Base-by-base conservation (phyloP, 1,140 invertebrate species). In the Gonioctena quinquepunctata region DNA sequence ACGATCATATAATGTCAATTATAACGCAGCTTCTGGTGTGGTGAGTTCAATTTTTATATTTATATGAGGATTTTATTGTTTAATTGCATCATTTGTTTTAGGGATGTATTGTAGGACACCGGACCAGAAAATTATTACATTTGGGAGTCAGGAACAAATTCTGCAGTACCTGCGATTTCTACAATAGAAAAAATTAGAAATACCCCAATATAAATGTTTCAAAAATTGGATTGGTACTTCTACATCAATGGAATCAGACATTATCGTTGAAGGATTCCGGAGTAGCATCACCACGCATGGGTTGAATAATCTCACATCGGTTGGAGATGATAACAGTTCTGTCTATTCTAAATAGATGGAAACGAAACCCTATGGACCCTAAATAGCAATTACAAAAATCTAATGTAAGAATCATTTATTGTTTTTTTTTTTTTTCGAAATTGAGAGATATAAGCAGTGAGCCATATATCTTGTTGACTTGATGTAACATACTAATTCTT, bases 321-420 rank as follows among this genome's bases (percentile, higher is more conserved):
- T 85, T 73, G 80, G 72, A 7, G 84, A 84, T 76, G 83, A 82
- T 16, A 83, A 84, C 67, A 77, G 78, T 16, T 82, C 76, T 57
- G 79, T 82, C 3, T 76, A 75, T 69, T 68, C 70, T 27, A 77
- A 73, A 70, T n/a, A 57, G 22, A 13, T 27, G 22, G 22, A 66
- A 27, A 22, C 16, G 13, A 57, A 65, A 54, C 59, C 49, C 21
- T 69, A 69, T 64, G 67, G 67, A 66, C 42, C 42, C 21, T 16
- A 60, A 60, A 60, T n/a, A 26, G 19, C 18, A 13, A 66, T 77
- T 1, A 18, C 75, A 72, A 79, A 80, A 76, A 74, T 77, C 7
- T 74, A 82, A 69, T 83, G 80, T 64, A 65, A 42, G 3, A 82
- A 81, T 62, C 78, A 84, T 68, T 54, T 83, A 13, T 56, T 79